Base-by-base conservation (phyloP, 2,888 invertebrate species). In the Clusia tigrina region DNA sequence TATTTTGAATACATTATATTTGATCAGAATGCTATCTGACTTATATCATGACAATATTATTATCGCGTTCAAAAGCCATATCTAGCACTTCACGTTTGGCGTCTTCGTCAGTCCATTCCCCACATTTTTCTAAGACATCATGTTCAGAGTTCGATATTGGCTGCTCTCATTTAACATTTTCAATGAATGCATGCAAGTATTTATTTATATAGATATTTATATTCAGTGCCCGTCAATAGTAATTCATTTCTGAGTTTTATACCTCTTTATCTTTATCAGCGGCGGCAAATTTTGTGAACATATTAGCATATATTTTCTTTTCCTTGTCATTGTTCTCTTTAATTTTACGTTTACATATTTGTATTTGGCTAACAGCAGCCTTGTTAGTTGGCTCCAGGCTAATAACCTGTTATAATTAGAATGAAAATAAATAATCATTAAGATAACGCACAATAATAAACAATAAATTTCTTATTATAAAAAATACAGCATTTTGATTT, bases 261-360 rank as follows among this genome's bases (percentile, higher is more conserved):
- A 32, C 32, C 12, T 9, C 12, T 32, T 32, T 32, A 32, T 32
- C 89, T 80, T 88, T 87, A 85, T 93, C 93, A 82, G 88, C 89
- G 71, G 90, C 88, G 2, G 93, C 93, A 85, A 96, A 92, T 84
- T 95, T 96, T 73, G 94, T 91, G 84, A 98, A 98, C 95, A 98
- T 96, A 83, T 95, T 95, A 15, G 92, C 92, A 83, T 95, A 98
- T 37, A 95, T 86, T 79, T 91, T 89, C 85, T 93, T 95, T 83
- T 97, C 96, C 65, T 89, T 90, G 60, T 89, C 87, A 68, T 90
- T 87, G 74, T 92, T 90, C 70, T 92, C 89, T 80, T 91, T 91
- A 18, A 96, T 86, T 65, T 89, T 86, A 64, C 89, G 86, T 66
- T 89, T 88, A 83, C 95, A 95, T 58, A 90, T 79, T 6, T 85